phyloP scores from a whole-genome alignment of 2,888 invertebrate species.

The Drosophila mimetica region DNA sequence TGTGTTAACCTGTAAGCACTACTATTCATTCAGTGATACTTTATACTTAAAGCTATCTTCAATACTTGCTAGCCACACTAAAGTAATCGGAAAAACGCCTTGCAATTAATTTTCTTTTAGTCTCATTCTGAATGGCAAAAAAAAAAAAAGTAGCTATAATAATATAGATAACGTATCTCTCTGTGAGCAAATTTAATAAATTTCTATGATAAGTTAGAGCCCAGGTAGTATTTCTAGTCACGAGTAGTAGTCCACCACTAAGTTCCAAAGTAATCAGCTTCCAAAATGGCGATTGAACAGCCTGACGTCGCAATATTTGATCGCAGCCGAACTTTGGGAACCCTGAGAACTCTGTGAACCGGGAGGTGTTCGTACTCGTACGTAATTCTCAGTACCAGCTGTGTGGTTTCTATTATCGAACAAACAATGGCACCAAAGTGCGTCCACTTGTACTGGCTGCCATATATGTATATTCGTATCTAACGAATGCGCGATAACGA shows the following conservation, averaged over 20 bases:
- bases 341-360: constrained; percentile 1
- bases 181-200: constrained; percentile 9
- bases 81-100: too few relatives aligned
- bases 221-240: constrained; percentile 22
- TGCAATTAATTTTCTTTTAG: too few relatives aligned
- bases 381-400: not conserved
- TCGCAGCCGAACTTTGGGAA: constrained; percentile 7
- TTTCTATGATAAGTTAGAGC: constrained; percentile 15
- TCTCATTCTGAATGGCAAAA: not conserved
- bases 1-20: too few relatives aligned
- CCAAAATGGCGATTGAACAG: constrained; percentile 7
- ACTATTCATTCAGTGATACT: too few relatives aligned
- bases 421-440: not conserved
- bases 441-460: constrained; percentile 32
- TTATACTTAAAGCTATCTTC: not conserved
- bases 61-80: not conserved
- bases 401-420: constrained; percentile 4
- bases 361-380: not conserved
- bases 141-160: not conserved
- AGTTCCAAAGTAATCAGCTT: constrained; percentile 9
- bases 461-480: constrained; percentile 6
- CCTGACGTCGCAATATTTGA: constrained; percentile 22
- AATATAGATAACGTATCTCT: constrained; percentile 14
- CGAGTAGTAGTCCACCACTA: constrained; percentile 19
- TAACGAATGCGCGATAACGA: constrained; percentile 23